Conservation (phyloP, 2,888 invertebrate species). For the Tenthredo livida region DNA sequence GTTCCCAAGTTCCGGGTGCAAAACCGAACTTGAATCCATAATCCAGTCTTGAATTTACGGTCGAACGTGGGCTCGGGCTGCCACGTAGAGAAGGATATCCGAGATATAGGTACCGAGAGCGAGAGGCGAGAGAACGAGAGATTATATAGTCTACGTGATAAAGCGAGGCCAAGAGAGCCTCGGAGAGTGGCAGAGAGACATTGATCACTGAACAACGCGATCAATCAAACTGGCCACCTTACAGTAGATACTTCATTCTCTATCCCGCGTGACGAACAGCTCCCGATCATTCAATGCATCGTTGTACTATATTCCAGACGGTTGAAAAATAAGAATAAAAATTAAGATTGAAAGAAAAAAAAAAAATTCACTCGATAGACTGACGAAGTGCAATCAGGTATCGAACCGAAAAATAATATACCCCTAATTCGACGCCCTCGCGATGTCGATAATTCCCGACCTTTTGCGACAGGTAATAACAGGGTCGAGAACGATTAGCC, state of each 20-base stretch:
- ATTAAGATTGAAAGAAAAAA: neutral
- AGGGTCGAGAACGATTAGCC: conserved; percentile 34
- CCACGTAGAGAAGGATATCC: neutral
- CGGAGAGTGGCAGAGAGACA: conserved; percentile 45
- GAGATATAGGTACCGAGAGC: neutral
- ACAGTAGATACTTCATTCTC: conserved; percentile 40
- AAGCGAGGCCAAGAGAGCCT: conserved; percentile 35
- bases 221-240: conserved; percentile 48
- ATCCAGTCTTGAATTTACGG: conserved; percentile 27
- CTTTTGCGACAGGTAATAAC: conserved; percentile 39
- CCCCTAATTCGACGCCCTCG: neutral
- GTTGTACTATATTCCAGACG: neutral
- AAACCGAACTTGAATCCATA: conserved; percentile 28
- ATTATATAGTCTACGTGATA: conserved; percentile 24
- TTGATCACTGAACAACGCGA: conserved; percentile 48
- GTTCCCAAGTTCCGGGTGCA: neutral
- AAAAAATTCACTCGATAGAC: neutral
- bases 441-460: conserved; percentile 31
- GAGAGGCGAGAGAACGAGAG: neutral
- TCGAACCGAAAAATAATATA: neutral
- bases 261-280: conserved; percentile 19
- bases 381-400: conserved; percentile 9
- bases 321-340: neutral
- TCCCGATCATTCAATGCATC: conserved; percentile 14
- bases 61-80: neutral